Conservation (phyloP, 2,797 vertebrate genomes). For the Diplodus sargus region DNA sequence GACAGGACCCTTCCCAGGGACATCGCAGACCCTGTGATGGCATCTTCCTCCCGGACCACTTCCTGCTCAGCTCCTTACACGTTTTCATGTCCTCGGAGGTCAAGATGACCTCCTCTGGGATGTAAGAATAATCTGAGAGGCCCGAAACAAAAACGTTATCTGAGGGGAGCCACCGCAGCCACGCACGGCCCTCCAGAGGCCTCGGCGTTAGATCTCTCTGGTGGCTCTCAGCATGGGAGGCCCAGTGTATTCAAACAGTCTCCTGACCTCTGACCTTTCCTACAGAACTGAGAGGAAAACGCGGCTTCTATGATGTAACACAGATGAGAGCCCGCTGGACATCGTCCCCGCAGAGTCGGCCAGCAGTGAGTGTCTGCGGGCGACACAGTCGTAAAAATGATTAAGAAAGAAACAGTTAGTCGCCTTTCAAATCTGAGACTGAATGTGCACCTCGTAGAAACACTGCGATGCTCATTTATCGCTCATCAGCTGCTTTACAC, state of each 20-base stretch:
- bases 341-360: not conserved
- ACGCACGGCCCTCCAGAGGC: constrained; percentile 33
- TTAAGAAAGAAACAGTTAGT: not conserved
- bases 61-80: constrained; percentile 73
- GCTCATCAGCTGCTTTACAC: constrained; percentile 15
- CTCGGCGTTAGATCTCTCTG: constrained; percentile 69
- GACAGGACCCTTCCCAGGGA: constrained; percentile 77
- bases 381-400: not conserved
- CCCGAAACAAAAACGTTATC: constrained; percentile 70
- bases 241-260: constrained; percentile 21
- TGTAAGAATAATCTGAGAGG: constrained; percentile 51
- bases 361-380: not conserved
- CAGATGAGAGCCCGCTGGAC: not conserved
- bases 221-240: constrained; percentile 65
- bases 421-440: constrained; percentile 24
- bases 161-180: constrained; percentile 35
- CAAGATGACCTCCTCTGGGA: constrained; percentile 51
- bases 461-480: not conserved
- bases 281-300: constrained; percentile 43
- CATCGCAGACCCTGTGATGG: constrained; percentile 66
- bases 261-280: constrained; percentile 46
- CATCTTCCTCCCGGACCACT: constrained; percentile 72
- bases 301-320: constrained; percentile 25
- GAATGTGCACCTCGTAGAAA: not conserved
- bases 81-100: constrained; percentile 58